Conservation (phyloP, 1,140 invertebrate species). For the Cydia strobilella region DNA sequence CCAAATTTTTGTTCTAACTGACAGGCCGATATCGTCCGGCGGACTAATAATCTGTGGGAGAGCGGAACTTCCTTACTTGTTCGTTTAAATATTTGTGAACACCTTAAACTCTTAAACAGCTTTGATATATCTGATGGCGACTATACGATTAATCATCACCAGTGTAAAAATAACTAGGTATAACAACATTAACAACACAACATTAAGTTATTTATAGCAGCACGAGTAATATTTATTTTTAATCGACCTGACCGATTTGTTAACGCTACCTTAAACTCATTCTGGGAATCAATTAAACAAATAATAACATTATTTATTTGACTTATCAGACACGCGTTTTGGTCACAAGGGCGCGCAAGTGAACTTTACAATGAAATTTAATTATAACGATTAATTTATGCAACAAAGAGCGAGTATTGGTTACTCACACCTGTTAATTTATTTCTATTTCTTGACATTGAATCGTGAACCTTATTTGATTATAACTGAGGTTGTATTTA, state of each 20-base stretch:
- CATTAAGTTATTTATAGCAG: neutral
- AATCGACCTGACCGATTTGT: constrained; percentile 22
- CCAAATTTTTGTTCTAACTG: too few relatives aligned
- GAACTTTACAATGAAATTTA: constrained; percentile 23
- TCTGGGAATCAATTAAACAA: constrained; percentile 29
- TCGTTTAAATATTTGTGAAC: too few relatives aligned
- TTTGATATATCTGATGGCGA: too few relatives aligned
- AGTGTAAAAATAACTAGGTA: too few relatives aligned
- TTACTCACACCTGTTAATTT: constrained; percentile 9
- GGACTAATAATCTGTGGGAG: too few relatives aligned
- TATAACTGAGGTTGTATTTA: neutral
- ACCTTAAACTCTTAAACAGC: too few relatives aligned
- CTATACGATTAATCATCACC: too few relatives aligned
- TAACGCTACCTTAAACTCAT: constrained; percentile 10
- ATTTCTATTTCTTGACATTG: neutral
- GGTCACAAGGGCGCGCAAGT: constrained; percentile 24
- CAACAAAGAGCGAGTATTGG: neutral
- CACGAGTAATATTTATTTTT: neutral
- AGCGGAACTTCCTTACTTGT: too few relatives aligned
- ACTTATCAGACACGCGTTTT: constrained; percentile 23
- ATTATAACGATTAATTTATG: constrained; percentile 28
- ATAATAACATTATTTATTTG: constrained; percentile 26
- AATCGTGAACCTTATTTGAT: neutral
- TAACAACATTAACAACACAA: neutral
- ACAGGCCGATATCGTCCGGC: too few relatives aligned